A percentile compares a stretch with the other conserved stretches of the same genome.
phyloP scores from a whole-genome alignment of 2,113 vertebrate species.

The Pelecanoides urinatrix region DNA sequence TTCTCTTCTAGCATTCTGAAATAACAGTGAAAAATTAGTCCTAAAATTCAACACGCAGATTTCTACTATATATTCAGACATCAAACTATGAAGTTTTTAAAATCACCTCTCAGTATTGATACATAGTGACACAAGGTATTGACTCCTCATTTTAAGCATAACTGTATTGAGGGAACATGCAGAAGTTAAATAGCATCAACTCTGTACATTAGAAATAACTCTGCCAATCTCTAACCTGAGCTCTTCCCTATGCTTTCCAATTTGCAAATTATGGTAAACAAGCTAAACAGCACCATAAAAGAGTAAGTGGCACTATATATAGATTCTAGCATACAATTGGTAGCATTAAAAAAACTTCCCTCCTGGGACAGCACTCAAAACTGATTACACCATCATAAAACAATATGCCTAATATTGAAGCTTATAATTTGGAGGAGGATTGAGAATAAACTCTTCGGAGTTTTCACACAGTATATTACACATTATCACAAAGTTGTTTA shows the following conservation, averaged over 20 bases:
- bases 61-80: neutral
- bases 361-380: neutral
- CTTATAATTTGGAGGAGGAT: neutral
- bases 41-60: neutral
- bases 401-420: neutral
- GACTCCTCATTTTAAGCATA: neutral
- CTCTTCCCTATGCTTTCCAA: neutral
- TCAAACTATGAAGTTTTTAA: neutral
- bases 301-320: neutral
- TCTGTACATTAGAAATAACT: neutral
- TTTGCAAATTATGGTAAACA: neutral
- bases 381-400: neutral
- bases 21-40: neutral
- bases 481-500: neutral
- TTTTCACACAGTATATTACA: neutral
- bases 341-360: neutral
- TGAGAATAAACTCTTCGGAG: neutral
- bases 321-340: neutral
- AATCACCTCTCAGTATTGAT: neutral
- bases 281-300: neutral
- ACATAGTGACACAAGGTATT: neutral
- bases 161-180: neutral
- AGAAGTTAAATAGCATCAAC: neutral
- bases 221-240: neutral
- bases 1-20: slow-evolving; percentile 93